Percentiles rank a stretch among this genome's conserved stretches.
phyloP scores from a whole-genome alignment of 2,113 vertebrate genomes.

The Salvator merianae region DNA sequence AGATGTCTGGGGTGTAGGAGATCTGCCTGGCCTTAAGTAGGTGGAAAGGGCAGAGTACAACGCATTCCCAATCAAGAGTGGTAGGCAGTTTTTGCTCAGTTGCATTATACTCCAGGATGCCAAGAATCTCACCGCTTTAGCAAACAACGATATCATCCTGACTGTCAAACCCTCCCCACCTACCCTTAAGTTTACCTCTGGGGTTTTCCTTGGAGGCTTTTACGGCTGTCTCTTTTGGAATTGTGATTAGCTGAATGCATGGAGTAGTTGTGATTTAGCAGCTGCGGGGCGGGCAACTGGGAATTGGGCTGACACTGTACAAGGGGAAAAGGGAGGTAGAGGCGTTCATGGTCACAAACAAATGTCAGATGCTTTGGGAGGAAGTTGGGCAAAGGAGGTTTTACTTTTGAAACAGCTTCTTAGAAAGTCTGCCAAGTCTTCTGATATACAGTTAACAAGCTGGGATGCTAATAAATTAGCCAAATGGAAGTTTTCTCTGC shows the following conservation, averaged over 20 bases:
- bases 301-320: not conserved
- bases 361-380: slow-evolving; percentile 4
- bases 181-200: slow-evolving; percentile 41
- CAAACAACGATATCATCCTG: slow-evolving; percentile 39
- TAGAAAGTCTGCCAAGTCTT: slow-evolving; percentile 48
- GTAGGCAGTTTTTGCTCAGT: slow-evolving; percentile 7
- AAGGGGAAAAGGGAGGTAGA: not conserved
- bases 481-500: slow-evolving; percentile 31
- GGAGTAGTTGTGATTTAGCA: slow-evolving; percentile 6
- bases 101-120: slow-evolving; percentile 15
- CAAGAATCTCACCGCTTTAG: slow-evolving; percentile 35
- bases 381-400: slow-evolving; percentile 35
- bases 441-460: slow-evolving; percentile 57
- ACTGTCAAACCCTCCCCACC: slow-evolving; percentile 45
- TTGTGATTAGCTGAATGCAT: slow-evolving; percentile 16
- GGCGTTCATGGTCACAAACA: slow-evolving; percentile 17
- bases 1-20: not conserved
- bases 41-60: slow-evolving; percentile 19
- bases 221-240: slow-evolving; percentile 49
- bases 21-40: not conserved
- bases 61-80: slow-evolving; percentile 17
- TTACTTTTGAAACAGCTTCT: slow-evolving; percentile 52
- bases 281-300: not conserved
- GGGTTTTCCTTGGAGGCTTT: slow-evolving; percentile 41
- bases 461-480: slow-evolving; percentile 59